Evolutionary conservation across 1,140 invertebrate genomes (phyloP).

Genomic region (Zaprionus inermis): DNA sequence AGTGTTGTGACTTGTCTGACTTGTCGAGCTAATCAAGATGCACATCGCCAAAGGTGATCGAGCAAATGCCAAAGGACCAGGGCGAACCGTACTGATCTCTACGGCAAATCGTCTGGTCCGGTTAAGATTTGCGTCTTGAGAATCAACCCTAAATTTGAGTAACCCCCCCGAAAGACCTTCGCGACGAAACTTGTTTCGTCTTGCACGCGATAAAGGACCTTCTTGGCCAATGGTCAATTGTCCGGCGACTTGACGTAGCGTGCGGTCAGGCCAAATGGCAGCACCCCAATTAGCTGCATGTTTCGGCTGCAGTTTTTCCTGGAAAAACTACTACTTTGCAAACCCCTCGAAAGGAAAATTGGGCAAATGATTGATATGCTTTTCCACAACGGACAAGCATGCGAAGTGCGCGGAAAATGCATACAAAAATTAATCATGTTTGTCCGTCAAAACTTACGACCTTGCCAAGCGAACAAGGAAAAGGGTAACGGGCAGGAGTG

Average conservation of each 20-base stretch:
- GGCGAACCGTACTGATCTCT: not conserved
- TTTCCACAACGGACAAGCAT: conserved; percentile 22
- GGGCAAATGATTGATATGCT: conserved; percentile 65
- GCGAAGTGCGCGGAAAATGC: conserved; percentile 31
- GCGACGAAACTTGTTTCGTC: conserved; percentile 32
- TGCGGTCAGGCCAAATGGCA: conserved; percentile 62
- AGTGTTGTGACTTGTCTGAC: conserved; percentile 30
- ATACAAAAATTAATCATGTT: conserved; percentile 73
- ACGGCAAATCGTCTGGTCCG: conserved; percentile 2
- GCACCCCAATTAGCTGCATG: conserved; percentile 70
- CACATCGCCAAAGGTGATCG: conserved; percentile 31
- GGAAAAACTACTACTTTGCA: conserved; percentile 21
- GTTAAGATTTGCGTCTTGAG: conserved; percentile 34
- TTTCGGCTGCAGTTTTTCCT: conserved; percentile 44
- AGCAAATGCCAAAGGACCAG: conserved; percentile 28
- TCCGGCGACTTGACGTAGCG: conserved; percentile 28
- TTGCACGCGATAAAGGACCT: conserved; percentile 17
- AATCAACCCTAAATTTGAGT: conserved; percentile 46
- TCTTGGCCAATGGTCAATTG: conserved; percentile 62
- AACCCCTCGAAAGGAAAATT: conserved; percentile 42
- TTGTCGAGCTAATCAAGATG: conserved; percentile 53
- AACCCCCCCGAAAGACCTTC: conserved; percentile 24
- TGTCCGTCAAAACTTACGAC: conserved; percentile 42
- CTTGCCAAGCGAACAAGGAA: conserved; percentile 24
- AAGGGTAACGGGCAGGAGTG: not conserved